Conservation (phyloP, 2,797 vertebrate species). For the Sphenopsis melanotis region DNA sequence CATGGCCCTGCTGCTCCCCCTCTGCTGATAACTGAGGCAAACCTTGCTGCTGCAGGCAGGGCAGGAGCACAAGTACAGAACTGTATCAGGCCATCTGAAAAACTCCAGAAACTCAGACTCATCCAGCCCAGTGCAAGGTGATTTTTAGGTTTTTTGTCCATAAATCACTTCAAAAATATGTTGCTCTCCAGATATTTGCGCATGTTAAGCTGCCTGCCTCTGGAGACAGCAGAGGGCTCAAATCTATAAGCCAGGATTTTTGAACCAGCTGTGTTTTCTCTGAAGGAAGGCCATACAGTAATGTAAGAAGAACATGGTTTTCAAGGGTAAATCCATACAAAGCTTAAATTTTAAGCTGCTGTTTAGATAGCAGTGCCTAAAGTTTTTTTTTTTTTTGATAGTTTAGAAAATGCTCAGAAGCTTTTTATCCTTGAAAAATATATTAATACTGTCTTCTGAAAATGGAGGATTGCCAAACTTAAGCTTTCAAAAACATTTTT, state of each 20-base stretch:
- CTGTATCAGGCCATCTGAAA: neutral
- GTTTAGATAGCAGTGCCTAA: neutral
- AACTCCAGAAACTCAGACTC: accelerated
- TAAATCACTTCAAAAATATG: accelerated
- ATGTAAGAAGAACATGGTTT: neutral
- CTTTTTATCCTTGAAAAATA: neutral
- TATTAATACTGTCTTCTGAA: neutral
- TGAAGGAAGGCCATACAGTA: neutral
- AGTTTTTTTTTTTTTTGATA: neutral
- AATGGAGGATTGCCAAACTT: neutral
- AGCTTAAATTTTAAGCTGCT: neutral
- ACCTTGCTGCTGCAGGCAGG: neutral
- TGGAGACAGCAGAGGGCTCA: neutral
- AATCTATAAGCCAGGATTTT: neutral
- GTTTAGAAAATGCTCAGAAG: neutral
- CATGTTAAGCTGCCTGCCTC: neutral
- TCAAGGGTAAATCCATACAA: neutral
- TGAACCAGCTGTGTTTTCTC: neutral
- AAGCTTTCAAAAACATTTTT: neutral
- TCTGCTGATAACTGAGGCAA: neutral
- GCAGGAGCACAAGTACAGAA: neutral
- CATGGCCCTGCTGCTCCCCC: neutral
- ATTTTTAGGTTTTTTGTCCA: neutral
- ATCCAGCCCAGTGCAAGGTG: neutral
- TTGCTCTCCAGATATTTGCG: neutral